A percentile compares a stretch with the other conserved stretches of the same genome.
Evolutionary conservation across 1,140 invertebrate genomes (phyloP).

Genomic region (Solen grandis): DNA sequence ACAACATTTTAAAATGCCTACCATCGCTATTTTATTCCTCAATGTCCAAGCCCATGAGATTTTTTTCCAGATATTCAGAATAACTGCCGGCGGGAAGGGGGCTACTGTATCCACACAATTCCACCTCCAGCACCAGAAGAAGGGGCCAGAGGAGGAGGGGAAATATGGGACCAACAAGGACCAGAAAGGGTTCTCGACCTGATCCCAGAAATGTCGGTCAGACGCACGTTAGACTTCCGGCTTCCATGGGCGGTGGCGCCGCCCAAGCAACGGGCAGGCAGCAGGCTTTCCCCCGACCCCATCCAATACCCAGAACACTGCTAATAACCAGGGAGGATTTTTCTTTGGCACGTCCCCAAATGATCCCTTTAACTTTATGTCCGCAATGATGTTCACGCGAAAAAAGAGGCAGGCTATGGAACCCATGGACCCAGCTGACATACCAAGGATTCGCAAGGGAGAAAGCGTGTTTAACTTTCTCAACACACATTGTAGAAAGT

Average conservation of each 20-base stretch:
- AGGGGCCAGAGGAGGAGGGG: not conserved
- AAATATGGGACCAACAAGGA: not conserved
- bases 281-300: too few species aligned
- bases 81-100: slow-evolving; percentile 31
- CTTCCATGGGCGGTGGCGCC: not conserved
- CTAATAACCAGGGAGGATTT: not conserved
- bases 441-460: slow-evolving; percentile 8
- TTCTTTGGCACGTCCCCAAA: not conserved
- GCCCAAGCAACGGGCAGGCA: too few species aligned
- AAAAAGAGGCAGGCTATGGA: slow-evolving; percentile 43
- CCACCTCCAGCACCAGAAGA: slow-evolving; percentile 25
- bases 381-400: slow-evolving; percentile 34
- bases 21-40: not conserved
- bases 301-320: not conserved
- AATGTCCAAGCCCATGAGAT: not conserved
- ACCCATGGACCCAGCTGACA: slow-evolving; percentile 17
- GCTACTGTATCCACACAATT: slow-evolving; percentile 38
- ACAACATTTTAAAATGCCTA: not conserved
- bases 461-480: slow-evolving; percentile 22
- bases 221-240: slow-evolving; percentile 35
- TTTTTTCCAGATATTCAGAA: slow-evolving; percentile 37
- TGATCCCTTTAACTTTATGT: slow-evolving; percentile 24
- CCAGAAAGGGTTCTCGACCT: slow-evolving; percentile 6
- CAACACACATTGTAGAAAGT: slow-evolving; percentile 44
- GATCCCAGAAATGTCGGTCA: slow-evolving; percentile 8